Base-by-base conservation (phyloP, 2,888 invertebrate genomes). In the Erannis defoliaria region DNA sequence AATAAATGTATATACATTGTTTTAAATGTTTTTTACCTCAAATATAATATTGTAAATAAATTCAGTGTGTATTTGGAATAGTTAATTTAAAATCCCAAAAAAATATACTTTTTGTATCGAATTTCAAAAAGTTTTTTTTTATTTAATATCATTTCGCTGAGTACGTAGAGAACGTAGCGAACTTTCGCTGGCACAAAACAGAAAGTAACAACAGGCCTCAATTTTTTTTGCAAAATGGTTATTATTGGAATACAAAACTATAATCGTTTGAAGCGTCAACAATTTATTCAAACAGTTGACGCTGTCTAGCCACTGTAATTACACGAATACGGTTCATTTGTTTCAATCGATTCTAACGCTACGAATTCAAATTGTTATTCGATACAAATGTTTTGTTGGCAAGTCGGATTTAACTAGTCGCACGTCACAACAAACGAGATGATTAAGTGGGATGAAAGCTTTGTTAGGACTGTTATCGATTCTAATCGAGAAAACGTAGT, bases 301-400 rank as follows among this genome's bases (percentile, higher is more conserved):
- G 21, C 14, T 40, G 51, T 31, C 23, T 29, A 40, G 40, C 4
- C 42, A n/a, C 29, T 50, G 12, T 49, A 56, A 42, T 51, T 58
- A 51, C 18, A 14, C 29, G 21, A 45, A 53, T 48, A 46, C 18
- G 16, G 40, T 54, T 40, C 9, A 48, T 31, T 35, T n/a, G 26
- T 35, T 8, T 35, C 18, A 51, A 51, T 50, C 37, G 45, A 51
- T 51, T 45, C 14, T 16, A 23, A 31, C 1, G 37, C 6, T 12
- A 29, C 31, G 23, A 45, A n/a, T 19, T 42, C 0, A 26, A 49
- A 37, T 60, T 35, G 49, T 60, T 43, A 43, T 49, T 16, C 43
- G 49, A 49, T 40, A 26, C n/a, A 29, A 59, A 59, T 14, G 48
- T n/a, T 35, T 23, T 38, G 31, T 42, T 12, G 33, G n/a, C 29